Base-by-base conservation (phyloP, 2,888 invertebrate species). In the Neoscelio sp. region DNA sequence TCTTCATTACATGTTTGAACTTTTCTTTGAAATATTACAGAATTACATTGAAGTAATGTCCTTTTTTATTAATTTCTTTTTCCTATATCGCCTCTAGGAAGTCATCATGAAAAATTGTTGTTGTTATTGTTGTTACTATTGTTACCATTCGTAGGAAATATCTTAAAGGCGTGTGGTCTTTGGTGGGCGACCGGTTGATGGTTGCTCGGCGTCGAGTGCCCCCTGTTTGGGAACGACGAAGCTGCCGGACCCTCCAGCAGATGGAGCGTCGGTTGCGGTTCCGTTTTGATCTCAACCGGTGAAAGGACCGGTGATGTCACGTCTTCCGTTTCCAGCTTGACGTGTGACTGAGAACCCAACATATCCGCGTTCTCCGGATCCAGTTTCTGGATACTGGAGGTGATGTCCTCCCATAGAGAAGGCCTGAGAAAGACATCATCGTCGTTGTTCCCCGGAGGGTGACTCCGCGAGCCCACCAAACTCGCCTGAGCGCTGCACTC, bases 351-450 rank as follows among this genome's bases (percentile, higher is more conserved):
- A 90, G 94, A 91, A 80, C 95, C 94, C 84, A 96, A 92, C 95
- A 96, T 96, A 87, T 96, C 95, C 60, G 96, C 96, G 89, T 97
- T 97, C 90, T 96, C 96, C 20, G 96, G 96, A 90, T 97, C 97
- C 88, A 97, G 95, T 91, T 96, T 97, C 89, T 96, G 94, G 91
- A 97, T 96, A 87, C 96, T 96, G 90, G 96, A 96, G 82, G 96
- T 95, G 89, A 97, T 96, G 92, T 97, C 97, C 91, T 97, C 97
- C 97, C 97, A 97, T 38, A 97, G 93, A 26, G 96, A 96, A 42
- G 97, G 96, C 86, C 96, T 94, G 84, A 96, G 94, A 91, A 96
- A 97, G 60, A 95, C 95, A 91, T 97, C 97, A 91, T 97, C 97
- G 90, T 95, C 93, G 89, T 91, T 93, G 52, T 52, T 67, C 58